Evolutionary conservation across 2,797 vertebrate genomes (phyloP).

Genomic region (Nyctalus aviator): DNA sequence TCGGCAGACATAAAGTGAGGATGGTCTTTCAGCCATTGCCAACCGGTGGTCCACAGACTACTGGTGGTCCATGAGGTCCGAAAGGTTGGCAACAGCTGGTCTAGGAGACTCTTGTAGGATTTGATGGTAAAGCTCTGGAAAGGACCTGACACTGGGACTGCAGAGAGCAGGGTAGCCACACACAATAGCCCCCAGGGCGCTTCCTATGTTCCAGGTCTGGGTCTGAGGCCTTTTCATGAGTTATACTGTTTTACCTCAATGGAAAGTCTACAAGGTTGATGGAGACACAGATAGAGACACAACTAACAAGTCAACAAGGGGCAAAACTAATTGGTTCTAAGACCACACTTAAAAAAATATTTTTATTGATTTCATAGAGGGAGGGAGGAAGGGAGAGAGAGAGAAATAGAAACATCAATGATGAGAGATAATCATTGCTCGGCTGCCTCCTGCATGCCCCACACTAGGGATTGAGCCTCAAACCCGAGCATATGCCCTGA

Average conservation of each 20-base stretch:
- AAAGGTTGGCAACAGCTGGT: too few species aligned
- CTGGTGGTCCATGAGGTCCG: too few species aligned
- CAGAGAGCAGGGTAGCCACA: not conserved
- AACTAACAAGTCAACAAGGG: not conserved
- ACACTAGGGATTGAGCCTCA: too few species aligned
- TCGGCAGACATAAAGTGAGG: constrained; percentile 41
- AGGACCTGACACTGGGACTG: not conserved
- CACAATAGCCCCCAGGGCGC: accelerated
- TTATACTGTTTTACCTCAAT: not conserved
- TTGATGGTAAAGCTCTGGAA: not conserved
- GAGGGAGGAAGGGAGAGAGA: not conserved
- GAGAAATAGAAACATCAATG: not conserved
- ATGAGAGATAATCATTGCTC: not conserved
- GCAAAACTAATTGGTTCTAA: not conserved
- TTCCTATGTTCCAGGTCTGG: not conserved
- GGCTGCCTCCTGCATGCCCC: not conserved
- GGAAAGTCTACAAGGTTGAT: not conserved
- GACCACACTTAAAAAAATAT: too few species aligned
- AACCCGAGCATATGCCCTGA: too few species aligned
- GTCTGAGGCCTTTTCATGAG: not conserved
- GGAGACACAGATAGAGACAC: not conserved
- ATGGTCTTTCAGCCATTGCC: too few species aligned
- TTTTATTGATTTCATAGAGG: too few species aligned
- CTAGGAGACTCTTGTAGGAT: not conserved
- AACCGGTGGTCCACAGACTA: too few species aligned